Percentiles rank a stretch among this genome's conserved stretches.
Conservation (phyloP, 2,797 vertebrate species). For the Bothrops alternatus region DNA sequence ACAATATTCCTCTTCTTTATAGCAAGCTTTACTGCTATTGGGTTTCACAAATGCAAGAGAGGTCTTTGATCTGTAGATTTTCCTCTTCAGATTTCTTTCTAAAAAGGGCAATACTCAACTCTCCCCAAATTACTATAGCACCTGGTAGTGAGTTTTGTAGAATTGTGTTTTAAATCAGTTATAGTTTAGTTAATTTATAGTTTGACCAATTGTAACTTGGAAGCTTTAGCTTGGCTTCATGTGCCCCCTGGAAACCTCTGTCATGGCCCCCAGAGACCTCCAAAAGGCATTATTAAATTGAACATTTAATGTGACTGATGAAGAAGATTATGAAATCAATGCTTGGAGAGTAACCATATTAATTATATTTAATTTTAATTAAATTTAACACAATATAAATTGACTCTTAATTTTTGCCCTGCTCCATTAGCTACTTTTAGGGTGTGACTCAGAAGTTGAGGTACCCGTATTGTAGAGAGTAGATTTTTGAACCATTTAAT, state of each 20-base stretch:
- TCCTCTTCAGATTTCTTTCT: background rate
- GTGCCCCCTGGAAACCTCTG: background rate
- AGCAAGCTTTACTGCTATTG: background rate
- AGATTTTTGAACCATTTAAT: background rate
- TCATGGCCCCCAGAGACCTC: background rate
- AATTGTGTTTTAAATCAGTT: background rate
- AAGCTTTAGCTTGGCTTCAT: background rate
- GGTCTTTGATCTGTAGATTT: background rate
- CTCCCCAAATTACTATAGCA: background rate
- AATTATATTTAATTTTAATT: background rate
- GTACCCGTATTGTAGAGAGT: background rate
- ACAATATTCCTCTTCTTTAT: background rate
- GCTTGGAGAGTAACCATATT: background rate
- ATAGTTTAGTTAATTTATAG: background rate
- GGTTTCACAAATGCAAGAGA: background rate
- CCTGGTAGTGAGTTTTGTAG: background rate
- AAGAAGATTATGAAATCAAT: background rate
- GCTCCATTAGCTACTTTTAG: background rate
- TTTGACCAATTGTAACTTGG: background rate
- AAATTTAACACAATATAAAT: background rate
- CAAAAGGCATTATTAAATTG: background rate
- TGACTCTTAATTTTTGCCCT: background rate
- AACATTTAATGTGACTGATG: background rate
- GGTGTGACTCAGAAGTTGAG: background rate
- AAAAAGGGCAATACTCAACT: background rate